These are phyloP conservation scores for Trichosurus vulpecula DNA, from an alignment of 2,797 vertebrate genomes.

Conservation along the genomic window DNA sequence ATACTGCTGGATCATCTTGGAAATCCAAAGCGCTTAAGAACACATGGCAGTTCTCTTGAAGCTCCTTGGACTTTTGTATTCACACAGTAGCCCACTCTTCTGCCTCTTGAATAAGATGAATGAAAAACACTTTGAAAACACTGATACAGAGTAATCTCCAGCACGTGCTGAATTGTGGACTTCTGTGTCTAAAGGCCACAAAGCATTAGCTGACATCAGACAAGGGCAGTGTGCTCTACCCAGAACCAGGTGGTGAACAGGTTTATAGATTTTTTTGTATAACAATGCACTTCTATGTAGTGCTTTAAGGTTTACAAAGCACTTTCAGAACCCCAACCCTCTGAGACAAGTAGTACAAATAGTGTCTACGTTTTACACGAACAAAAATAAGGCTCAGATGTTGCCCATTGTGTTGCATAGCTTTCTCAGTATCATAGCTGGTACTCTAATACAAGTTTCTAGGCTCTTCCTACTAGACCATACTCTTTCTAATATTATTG, in stretches of 20 bases:
- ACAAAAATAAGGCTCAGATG: neutral
- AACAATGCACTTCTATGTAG: neutral
- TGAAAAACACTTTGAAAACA: neutral
- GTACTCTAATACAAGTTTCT: neutral
- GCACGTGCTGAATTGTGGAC: neutral
- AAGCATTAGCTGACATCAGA: neutral
- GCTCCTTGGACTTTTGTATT: neutral
- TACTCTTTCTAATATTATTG: too few relatives aligned
- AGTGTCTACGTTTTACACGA: neutral
- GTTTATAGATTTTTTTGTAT: neutral
- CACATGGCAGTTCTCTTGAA: neutral
- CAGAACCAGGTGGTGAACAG: neutral
- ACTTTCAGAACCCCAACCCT: neutral
- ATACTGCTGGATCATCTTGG: neutral
- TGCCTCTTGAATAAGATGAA: neutral
- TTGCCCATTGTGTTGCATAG: neutral
- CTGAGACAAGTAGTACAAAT: neutral
- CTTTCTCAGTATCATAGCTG: neutral
- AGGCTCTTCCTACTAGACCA: neutral
- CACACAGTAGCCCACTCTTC: neutral
- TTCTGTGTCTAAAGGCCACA: neutral
- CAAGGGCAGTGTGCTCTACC: neutral
- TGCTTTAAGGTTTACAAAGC: neutral
- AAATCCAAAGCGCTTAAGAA: neutral
- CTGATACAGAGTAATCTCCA: neutral